Percentiles rank a stretch among this genome's conserved stretches.
These are phyloP conservation scores for Casuarius casuarius DNA, from an alignment of 2,113 vertebrate genomes.

Conservation along the genomic window DNA sequence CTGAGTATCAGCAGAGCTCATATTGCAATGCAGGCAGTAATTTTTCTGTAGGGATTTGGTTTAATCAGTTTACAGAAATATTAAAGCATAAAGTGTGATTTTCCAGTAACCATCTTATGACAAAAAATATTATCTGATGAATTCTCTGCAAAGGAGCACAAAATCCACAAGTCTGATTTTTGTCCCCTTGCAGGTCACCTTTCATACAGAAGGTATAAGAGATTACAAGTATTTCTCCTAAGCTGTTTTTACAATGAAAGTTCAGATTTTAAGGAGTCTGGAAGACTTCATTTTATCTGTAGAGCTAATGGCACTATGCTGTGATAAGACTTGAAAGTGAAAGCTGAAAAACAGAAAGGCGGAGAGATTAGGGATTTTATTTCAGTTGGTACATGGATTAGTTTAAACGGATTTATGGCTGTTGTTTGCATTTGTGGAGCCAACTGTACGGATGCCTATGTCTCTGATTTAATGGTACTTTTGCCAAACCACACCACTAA, in stretches of 20 bases:
- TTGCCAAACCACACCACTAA: conserved; percentile 30
- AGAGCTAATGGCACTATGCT: background rate
- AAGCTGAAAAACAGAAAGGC: conserved; percentile 42
- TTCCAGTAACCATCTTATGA: background rate
- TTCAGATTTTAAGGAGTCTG: conserved; percentile 16
- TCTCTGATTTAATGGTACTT: conserved; percentile 29
- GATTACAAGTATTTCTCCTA: background rate
- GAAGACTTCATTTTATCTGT: conserved; percentile 32
- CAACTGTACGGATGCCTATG: background rate
- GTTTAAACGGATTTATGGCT: conserved; percentile 54
- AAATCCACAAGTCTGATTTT: background rate
- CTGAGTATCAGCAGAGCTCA: background rate
- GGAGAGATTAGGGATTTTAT: conserved; percentile 35
- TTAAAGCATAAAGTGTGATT: background rate
- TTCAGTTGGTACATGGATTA: conserved; percentile 42
- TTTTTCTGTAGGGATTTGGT: background rate
- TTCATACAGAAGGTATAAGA: background rate
- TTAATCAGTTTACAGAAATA: conserved; percentile 39
- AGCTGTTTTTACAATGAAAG: conserved; percentile 1
- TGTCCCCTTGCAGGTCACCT: background rate
- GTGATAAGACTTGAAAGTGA: conserved; percentile 64
- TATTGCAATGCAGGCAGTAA: background rate
- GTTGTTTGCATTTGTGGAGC: background rate
- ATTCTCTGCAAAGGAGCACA: background rate
- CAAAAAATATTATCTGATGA: background rate